phyloP scores from a whole-genome alignment of 1,140 invertebrate species.

The Odontomachus brunneus region DNA sequence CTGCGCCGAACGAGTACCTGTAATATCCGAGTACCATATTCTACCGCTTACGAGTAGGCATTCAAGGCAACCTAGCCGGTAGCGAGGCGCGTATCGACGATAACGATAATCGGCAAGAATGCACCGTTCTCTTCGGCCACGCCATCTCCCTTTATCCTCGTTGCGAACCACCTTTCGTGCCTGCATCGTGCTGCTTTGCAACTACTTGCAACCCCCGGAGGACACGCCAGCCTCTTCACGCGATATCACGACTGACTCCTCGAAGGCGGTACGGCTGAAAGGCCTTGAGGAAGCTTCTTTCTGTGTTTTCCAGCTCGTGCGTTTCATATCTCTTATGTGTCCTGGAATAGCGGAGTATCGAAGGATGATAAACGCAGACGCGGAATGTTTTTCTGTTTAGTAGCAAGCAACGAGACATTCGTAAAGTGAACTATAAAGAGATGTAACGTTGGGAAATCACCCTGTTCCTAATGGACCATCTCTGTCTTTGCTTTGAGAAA shows the following conservation, averaged over 20 bases:
- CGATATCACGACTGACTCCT: slow-evolving; percentile 22
- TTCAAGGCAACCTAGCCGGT: slow-evolving; percentile 57
- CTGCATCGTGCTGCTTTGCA: neutral
- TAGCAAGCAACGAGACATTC: neutral
- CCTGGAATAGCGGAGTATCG: slow-evolving; percentile 27
- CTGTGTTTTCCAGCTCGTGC: slow-evolving; percentile 45
- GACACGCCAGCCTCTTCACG: slow-evolving; percentile 21
- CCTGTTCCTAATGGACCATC: slow-evolving; percentile 20
- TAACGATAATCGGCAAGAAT: slow-evolving; percentile 69
- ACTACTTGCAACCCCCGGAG: slow-evolving; percentile 32
- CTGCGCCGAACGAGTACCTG: slow-evolving; percentile 58
- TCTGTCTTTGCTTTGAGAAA: slow-evolving; percentile 4
- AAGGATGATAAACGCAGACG: slow-evolving; percentile 30
- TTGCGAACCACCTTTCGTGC: slow-evolving; percentile 26
- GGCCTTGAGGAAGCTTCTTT: slow-evolving; percentile 8
- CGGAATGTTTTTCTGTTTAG: neutral
- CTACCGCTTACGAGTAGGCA: slow-evolving; percentile 42
- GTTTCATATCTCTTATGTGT: slow-evolving; percentile 27
- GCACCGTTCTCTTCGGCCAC: slow-evolving; percentile 34
- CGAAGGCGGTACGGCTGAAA: slow-evolving; percentile 12
- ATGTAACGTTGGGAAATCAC: slow-evolving; percentile 4
- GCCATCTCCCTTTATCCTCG: slow-evolving; percentile 23
- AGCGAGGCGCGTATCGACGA: slow-evolving; percentile 60
- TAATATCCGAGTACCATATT: slow-evolving; percentile 61
- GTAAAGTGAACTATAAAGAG: neutral